Evolutionary conservation across 2,888 invertebrate genomes (phyloP).

Genomic region (Adineta ricciae): DNA sequence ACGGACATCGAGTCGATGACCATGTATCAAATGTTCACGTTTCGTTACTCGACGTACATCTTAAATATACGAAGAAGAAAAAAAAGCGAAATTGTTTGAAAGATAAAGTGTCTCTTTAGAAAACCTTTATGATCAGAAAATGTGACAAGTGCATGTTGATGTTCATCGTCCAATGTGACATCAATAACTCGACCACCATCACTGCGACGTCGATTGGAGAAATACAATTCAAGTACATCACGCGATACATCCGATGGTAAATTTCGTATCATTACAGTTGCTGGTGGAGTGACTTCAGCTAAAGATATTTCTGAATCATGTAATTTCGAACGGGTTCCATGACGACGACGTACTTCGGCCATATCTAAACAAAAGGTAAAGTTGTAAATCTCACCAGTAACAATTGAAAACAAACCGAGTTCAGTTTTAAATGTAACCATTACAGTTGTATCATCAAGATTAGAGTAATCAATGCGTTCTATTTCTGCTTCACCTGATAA

Average conservation of each 20-base stretch:
- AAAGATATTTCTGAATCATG: background rate
- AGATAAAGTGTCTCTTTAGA: background rate
- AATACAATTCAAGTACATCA: conserved; percentile 2
- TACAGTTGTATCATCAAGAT: background rate
- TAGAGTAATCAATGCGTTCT: background rate
- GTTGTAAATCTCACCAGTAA: too few species aligned
- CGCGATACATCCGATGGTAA: background rate
- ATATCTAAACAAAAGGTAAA: background rate
- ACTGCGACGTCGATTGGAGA: conserved; percentile 13
- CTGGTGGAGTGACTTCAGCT: background rate
- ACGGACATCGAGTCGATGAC: background rate
- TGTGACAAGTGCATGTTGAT: conserved; percentile 14
- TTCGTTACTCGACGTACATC: background rate
- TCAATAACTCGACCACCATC: background rate
- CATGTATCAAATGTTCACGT: conserved; percentile 10
- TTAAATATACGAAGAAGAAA: background rate
- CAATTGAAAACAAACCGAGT: background rate
- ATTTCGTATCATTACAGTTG: conserved; percentile 16
- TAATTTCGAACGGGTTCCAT: background rate
- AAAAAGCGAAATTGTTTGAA: too few species aligned
- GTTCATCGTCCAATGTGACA: background rate
- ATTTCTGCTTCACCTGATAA: conserved; percentile 16
- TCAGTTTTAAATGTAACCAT: conserved; percentile 15
- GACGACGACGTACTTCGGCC: background rate
- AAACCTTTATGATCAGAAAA: background rate